A percentile compares a stretch with the other conserved stretches of the same genome.
Evolutionary conservation across 2,888 invertebrate species (phyloP).

Genomic region (Caenorhabditis panamensis): DNA sequence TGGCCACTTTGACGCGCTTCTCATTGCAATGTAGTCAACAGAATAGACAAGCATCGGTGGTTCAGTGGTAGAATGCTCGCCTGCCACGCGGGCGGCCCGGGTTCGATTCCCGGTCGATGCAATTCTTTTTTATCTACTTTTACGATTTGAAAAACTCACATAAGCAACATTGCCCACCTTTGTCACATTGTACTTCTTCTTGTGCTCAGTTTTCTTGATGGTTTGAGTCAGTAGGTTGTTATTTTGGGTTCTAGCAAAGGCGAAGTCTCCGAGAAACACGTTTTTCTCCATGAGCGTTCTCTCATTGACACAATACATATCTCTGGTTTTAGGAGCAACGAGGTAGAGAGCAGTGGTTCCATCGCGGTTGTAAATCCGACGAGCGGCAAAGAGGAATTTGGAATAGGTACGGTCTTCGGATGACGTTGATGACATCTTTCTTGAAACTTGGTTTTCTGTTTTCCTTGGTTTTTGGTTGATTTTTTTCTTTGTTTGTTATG

Average conservation of each 20-base stretch:
- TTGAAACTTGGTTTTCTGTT: too few species aligned
- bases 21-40: too few species aligned
- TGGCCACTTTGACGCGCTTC: too few species aligned
- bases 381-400: background rate
- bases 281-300: background rate
- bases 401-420: background rate
- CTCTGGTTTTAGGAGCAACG: background rate
- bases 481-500: too few species aligned
- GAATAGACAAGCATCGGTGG: constrained; percentile 73
- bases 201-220: background rate
- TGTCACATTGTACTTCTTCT: background rate
- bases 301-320: background rate
- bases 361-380: background rate
- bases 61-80: constrained; percentile 78
- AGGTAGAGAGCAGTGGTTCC: background rate
- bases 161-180: background rate
- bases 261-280: background rate
- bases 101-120: constrained; percentile 77
- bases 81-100: constrained; percentile 76
- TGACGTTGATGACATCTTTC: too few species aligned
- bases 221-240: background rate
- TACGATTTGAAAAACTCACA: too few species aligned
- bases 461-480: too few species aligned
- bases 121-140: constrained; percentile 60
- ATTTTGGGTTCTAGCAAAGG: background rate